Base-by-base conservation (phyloP, 1,140 invertebrate species). In the Heliconius hewitsoni region DNA sequence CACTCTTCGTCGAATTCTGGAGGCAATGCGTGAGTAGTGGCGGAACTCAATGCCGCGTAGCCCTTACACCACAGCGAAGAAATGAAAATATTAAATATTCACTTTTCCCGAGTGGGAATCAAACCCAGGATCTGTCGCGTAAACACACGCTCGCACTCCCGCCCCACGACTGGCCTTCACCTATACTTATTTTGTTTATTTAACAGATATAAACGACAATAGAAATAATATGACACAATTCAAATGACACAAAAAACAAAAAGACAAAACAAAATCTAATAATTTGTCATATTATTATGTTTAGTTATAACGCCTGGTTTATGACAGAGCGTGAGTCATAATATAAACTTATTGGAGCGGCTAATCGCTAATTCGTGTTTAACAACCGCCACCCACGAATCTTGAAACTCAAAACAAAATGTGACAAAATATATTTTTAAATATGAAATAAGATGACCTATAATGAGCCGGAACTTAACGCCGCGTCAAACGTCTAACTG, bases 311-410 rank as follows among this genome's bases (percentile, higher is more conserved):
- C 23, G 27, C 60, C n/a, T 66, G 27, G 60, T 9, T 66, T 66
- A 66, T 66, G 27, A 27, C 60, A 16, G n/a, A 27, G 30, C 60
- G 60, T 66, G 60, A 66, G 60, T 66, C 60, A 66, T 66, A 13
- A 66, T 66, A 66, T 66, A 23, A 30, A 30, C 9, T 66, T 66
- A 66, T 66, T 66, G 60, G 60, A 66, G 60, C 60, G 60, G 13
- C 60, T 66, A 66, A 66, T 66, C 60, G 60, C 23, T 30, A 66
- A 66, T 13, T 66, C 60, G 27, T 66, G 60, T 66, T 27, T 66
- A 30, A 66, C 23, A 66, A 66, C 60, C 27, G 60, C 60, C 60
- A 66, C 60, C 60, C 60, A 66, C 60, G 60, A 66, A 66, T 66
- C 30, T 66, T 66, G 23, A 16, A 66, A 30, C 3, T 5, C 30